Evolutionary conservation across 2,888 invertebrate species (phyloP), one percentile per base, ranked within the genome.

Genomic region (Aporophyla lueneburgensis): DNA sequence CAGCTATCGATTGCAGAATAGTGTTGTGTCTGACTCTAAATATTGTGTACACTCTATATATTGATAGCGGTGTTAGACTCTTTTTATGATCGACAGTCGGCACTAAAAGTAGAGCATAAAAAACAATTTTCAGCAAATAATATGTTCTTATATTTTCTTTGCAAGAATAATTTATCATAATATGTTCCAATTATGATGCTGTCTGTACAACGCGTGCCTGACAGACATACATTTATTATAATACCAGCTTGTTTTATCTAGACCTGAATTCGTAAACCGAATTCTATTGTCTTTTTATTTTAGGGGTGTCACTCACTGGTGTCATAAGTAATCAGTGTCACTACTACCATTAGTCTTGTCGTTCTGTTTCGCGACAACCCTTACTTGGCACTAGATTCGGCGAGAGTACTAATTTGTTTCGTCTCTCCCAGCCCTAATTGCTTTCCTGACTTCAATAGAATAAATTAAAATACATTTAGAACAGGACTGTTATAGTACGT

Each of bases 341-440:
- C 43, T 73, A 66, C 71, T 49, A 81, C 61, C 74, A 84, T 86
- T 83, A 76, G 84, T 87, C 77, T 79, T 69, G 68, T 68, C 33
- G 33, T 24, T 27, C 53, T 63, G 70, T 67, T 74, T 62, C 68
- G 74, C 46, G 77, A 76, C 76, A 76, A 75, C 77, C 76, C 86
- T 87, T 61, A 77, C 78, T 80, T 74, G 74, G 77, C 65, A 79
- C 87, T 87, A 79, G 82, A 82, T 85, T 78, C 65, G 69, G 76
- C n/a, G 43, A 59, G 68, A 76, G 71, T 62, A 66, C 83, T 83
- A 86, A 86, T 87, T 85, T 68, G 73, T 78, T 74, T 77, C 73
- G 63, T 74, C 70, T 75, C 71, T 54, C 70, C 46, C 43, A 40
- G 71, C n/a, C 59, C 66, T 78, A 87, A 87, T 87, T 87, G 74